Conservation (phyloP, 2,797 vertebrate genomes). For the Chelidonichthys spinosus region DNA sequence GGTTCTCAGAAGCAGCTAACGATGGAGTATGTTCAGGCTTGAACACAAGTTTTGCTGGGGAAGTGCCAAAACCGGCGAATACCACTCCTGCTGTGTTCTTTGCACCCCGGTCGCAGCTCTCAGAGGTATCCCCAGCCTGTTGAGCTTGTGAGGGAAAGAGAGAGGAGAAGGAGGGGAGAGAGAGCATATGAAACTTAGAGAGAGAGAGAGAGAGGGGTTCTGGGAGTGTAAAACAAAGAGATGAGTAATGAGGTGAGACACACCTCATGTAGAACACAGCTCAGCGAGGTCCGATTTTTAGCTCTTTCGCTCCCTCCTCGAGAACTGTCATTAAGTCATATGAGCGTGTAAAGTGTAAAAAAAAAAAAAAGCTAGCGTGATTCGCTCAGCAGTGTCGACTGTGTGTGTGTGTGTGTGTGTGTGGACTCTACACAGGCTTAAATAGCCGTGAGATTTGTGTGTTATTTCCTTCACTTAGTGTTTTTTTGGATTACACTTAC, state of each 20-base stretch:
- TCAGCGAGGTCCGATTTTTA: conserved; percentile 43
- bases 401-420: conserved; percentile 19
- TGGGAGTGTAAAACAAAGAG: conserved; percentile 63
- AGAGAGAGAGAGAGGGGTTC: neutral
- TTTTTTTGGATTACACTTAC: neutral
- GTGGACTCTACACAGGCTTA: conserved; percentile 29
- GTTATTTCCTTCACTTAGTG: neutral
- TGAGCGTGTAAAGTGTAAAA: conserved; percentile 58
- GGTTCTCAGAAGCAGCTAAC: conserved; percentile 27
- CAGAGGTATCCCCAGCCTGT: conserved; percentile 80
- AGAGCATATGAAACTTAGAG: conserved; percentile 60
- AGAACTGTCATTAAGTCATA: conserved; percentile 70
- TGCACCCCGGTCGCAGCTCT: conserved; percentile 78
- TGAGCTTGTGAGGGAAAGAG: conserved; percentile 70
- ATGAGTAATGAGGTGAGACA: conserved; percentile 64
- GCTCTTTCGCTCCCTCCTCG: conserved; percentile 58
- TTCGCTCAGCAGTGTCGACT: conserved; percentile 50
- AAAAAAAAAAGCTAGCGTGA: conserved; percentile 34
- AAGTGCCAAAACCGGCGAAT: conserved; percentile 65
- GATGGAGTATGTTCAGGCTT: conserved; percentile 50
- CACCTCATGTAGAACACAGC: conserved; percentile 62
- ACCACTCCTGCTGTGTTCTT: conserved; percentile 80
- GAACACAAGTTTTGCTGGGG: conserved; percentile 56
- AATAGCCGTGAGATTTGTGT: conserved; percentile 7
- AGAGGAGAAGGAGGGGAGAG: conserved; percentile 51